Percentiles rank a stretch among this genome's conserved stretches.
Evolutionary conservation across 2,797 vertebrate genomes (phyloP).

Genomic region (Periparus ater): DNA sequence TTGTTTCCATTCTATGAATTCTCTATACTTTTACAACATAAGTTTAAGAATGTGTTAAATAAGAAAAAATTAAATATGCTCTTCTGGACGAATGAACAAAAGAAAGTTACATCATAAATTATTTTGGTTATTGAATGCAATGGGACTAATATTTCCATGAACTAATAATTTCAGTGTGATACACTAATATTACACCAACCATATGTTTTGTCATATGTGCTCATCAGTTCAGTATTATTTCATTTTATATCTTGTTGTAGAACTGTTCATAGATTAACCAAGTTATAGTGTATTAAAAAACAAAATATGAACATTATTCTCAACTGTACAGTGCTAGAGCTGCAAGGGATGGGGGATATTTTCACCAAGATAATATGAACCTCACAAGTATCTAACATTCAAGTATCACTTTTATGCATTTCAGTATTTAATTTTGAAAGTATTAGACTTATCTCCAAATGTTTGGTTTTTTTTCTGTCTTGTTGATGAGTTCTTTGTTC

Average conservation of each 20-base stretch:
- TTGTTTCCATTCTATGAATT: not conserved
- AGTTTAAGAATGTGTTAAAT: not conserved
- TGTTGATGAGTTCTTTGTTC: not conserved
- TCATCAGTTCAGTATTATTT: not conserved
- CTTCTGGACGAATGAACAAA: not conserved
- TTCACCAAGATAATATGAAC: not conserved
- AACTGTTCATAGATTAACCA: not conserved
- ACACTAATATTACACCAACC: not conserved
- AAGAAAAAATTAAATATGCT: not conserved
- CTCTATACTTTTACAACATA: not conserved
- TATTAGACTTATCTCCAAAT: not conserved
- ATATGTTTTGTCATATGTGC: not conserved
- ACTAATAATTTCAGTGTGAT: not conserved
- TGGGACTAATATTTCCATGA: not conserved
- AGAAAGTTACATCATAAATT: not conserved
- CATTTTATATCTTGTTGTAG: not conserved
- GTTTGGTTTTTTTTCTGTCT: not conserved
- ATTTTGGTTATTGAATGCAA: not conserved
- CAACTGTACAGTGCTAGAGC: not conserved
- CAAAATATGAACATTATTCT: not conserved
- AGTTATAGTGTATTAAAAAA: not conserved
- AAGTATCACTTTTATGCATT: not conserved
- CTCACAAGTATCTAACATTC: not conserved
- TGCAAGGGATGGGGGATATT: not conserved
- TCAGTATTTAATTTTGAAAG: not conserved